Percentiles rank a stretch among this genome's conserved stretches.
These are phyloP conservation scores for Mastomys natalensis DNA, from an alignment of 2,113 vertebrate genomes.

Conservation along the genomic window DNA sequence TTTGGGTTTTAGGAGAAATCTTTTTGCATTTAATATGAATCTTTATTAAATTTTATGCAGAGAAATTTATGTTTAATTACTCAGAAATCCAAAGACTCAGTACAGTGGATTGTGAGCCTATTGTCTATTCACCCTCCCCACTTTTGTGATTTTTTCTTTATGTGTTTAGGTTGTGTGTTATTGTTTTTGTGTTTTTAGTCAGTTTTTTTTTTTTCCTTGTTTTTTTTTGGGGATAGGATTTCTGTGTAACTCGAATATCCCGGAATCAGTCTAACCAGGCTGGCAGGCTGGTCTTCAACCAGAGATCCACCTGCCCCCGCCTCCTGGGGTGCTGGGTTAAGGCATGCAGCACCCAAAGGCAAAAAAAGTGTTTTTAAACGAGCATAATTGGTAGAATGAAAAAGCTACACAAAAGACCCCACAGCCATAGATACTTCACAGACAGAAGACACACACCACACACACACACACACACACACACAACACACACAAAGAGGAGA, in stretches of 20 bases:
- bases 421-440: too few relatives aligned
- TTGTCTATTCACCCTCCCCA: background rate
- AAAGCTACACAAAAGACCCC: background rate
- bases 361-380: background rate
- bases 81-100: background rate
- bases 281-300: background rate
- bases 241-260: background rate
- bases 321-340: background rate
- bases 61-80: background rate
- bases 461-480: background rate
- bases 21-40: background rate
- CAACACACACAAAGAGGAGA: too few relatives aligned
- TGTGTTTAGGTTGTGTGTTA: background rate
- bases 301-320: background rate
- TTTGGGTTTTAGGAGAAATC: background rate
- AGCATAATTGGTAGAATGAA: background rate
- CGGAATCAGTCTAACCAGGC: background rate
- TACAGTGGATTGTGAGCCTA: background rate
- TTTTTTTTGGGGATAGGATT: background rate
- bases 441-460: too few relatives aligned
- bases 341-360: background rate
- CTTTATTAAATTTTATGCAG: background rate
- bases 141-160: slow-evolving; percentile 31
- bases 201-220: background rate
- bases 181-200: background rate